Evolutionary conservation across 2,888 invertebrate genomes (phyloP).

Genomic region (Tanypteryx hageni): DNA sequence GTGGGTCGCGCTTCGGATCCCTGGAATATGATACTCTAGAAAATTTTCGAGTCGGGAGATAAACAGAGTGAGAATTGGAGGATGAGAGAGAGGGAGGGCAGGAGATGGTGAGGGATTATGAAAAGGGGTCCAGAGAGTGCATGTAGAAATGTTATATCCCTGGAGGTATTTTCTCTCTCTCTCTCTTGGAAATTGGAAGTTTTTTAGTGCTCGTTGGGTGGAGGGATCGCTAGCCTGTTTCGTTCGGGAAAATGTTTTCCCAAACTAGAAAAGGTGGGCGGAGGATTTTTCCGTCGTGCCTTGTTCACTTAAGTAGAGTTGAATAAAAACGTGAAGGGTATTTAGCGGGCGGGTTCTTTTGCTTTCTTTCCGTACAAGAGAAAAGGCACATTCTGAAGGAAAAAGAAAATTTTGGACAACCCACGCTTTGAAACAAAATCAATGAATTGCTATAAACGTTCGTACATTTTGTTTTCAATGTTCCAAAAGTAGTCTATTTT

Average conservation of each 20-base stretch:
- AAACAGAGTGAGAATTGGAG: neutral
- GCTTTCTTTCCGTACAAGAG: too few species aligned
- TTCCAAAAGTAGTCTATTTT: too few species aligned
- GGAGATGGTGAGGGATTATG: neutral
- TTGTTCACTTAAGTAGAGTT: neutral
- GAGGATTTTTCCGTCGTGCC: neutral
- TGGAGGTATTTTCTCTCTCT: neutral
- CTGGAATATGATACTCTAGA: constrained; percentile 24
- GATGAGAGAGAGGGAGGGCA: neutral
- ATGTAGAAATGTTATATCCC: neutral
- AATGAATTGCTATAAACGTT: too few species aligned
- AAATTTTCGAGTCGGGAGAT: constrained; percentile 31
- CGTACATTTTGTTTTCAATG: too few species aligned
- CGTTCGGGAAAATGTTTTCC: constrained; percentile 3
- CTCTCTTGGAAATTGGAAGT: neutral
- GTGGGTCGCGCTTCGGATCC: neutral
- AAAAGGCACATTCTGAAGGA: too few species aligned
- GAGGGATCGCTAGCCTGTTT: neutral
- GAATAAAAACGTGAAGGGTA: too few species aligned
- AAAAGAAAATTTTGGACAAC: too few species aligned
- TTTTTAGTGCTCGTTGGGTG: neutral
- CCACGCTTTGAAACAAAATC: too few species aligned
- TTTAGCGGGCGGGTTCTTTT: too few species aligned
- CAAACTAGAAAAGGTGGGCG: neutral
- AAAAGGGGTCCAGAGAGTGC: neutral